These are phyloP conservation scores for Phyllotreta striolata DNA, from an alignment of 2,888 invertebrate genomes.

Conservation along the genomic window DNA sequence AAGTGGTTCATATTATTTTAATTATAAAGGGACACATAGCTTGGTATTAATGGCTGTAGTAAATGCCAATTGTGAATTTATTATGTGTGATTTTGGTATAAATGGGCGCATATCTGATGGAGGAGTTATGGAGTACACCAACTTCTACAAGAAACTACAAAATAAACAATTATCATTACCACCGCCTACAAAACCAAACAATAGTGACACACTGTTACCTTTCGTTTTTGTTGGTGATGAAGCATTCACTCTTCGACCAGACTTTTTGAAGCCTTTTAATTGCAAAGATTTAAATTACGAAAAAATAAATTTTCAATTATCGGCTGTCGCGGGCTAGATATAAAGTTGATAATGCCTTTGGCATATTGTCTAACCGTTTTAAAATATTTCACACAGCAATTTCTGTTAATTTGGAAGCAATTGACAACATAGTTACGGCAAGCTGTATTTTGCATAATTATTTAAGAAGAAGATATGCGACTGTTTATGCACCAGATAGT, in stretches of 20 bases:
- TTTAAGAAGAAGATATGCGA: conserved; percentile 29
- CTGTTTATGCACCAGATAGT: conserved; percentile 22
- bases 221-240: conserved; percentile 44
- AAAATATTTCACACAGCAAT: no score
- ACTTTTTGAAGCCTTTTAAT: conserved; percentile 37
- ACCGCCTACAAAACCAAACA: conserved; percentile 13
- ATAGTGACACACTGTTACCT: background rate
- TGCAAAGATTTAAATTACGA: no score
- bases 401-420: no score
- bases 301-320: conserved; percentile 44
- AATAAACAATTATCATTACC: conserved; percentile 26
- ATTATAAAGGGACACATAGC: conserved; percentile 46
- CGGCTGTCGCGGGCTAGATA: conserved; percentile 41
- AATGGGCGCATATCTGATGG: conserved; percentile 46
- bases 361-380: no score
- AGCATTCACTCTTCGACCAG: conserved; percentile 39
- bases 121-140: conserved; percentile 41
- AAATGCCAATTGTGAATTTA: conserved; percentile 44
- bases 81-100: conserved; percentile 41
- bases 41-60: conserved; percentile 39
- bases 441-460: conserved; percentile 43
- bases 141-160: conserved; percentile 38
- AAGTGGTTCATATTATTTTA: conserved; percentile 48
- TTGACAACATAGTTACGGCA: no score
- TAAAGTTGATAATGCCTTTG: conserved; percentile 46